Percentiles rank a stretch among this genome's conserved stretches.
Evolutionary conservation across 1,140 invertebrate species (phyloP).

Genomic region (Hyles vespertilio): DNA sequence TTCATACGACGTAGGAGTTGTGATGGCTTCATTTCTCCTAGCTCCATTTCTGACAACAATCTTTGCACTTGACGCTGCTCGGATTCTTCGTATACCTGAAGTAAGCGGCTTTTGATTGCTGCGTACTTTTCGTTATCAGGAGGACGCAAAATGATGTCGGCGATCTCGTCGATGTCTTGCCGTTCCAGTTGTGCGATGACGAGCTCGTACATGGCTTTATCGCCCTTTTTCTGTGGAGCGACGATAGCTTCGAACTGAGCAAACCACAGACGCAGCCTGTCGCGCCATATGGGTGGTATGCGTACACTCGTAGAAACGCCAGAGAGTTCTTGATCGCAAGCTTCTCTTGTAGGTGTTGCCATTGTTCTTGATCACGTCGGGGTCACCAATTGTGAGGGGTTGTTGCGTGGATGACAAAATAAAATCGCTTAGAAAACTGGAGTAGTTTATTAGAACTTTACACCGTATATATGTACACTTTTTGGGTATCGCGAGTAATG

Average conservation of each 20-base stretch:
- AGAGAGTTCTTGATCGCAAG: neutral
- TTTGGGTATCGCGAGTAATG: no score
- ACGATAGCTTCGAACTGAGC: conserved; percentile 12
- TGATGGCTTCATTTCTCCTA: conserved; percentile 1
- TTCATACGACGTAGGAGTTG: neutral
- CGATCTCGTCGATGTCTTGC: conserved; percentile 4
- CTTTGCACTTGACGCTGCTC: neutral
- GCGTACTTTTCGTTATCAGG: conserved; percentile 6
- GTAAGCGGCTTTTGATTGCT: conserved; percentile 4
- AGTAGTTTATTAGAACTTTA: no score
- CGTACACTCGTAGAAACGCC: neutral
- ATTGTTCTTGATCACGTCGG: no score
- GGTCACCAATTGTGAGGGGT: no score
- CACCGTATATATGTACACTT: no score
- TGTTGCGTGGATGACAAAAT: no score
- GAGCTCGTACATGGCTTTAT: conserved; percentile 9
- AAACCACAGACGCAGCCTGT: conserved; percentile 6
- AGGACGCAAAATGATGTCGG: conserved; percentile 3
- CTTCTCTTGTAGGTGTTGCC: no score
- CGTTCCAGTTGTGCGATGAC: conserved; percentile 9
- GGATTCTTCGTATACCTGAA: conserved; percentile 6
- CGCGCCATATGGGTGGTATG: conserved; percentile 1
- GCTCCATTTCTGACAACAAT: neutral
- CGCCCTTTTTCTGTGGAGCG: conserved; percentile 1
- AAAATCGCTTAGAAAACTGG: no score